These are phyloP conservation scores for Ashinkailepas kermadecensis DNA, from an alignment of 2,888 invertebrate species.

Conservation along the genomic window DNA sequence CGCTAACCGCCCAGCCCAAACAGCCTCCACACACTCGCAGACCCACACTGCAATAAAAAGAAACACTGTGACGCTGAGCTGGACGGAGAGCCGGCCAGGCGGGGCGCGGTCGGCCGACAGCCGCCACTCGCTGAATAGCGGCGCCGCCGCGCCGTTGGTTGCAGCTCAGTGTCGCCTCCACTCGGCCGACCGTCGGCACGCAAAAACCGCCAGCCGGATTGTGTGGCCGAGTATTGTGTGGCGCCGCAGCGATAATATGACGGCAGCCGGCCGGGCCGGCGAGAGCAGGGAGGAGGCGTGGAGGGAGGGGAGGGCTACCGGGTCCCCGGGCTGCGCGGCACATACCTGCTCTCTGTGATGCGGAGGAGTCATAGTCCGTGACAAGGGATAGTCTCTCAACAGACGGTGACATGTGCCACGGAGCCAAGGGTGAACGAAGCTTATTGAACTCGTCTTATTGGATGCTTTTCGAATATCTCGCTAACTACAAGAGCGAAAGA, in stretches of 20 bases:
- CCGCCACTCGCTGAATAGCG: too few relatives aligned
- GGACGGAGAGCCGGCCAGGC: too few relatives aligned
- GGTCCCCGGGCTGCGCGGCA: not conserved
- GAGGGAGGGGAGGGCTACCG: slow-evolving; percentile 2
- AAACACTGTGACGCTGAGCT: too few relatives aligned
- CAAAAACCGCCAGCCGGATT: slow-evolving; percentile 4
- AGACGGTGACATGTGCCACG: not conserved
- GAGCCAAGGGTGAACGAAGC: not conserved
- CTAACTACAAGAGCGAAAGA: too few relatives aligned
- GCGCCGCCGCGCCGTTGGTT: not conserved
- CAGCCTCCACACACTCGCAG: too few relatives aligned
- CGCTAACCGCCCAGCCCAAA: too few relatives aligned
- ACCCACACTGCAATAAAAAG: too few relatives aligned
- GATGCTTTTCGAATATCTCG: too few relatives aligned
- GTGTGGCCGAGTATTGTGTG: not conserved
- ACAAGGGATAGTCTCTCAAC: not conserved
- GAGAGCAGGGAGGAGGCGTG: not conserved
- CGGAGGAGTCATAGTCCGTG: not conserved
- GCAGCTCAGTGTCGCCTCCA: not conserved
- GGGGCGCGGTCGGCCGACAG: too few relatives aligned
- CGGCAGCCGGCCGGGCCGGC: not conserved
- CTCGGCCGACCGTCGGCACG: not conserved
- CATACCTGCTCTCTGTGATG: not conserved
- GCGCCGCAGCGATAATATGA: not conserved
- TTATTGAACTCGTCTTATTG: too few relatives aligned